phyloP scores from a whole-genome alignment of 2,113 vertebrate genomes.

The Hyaena hyaena region DNA sequence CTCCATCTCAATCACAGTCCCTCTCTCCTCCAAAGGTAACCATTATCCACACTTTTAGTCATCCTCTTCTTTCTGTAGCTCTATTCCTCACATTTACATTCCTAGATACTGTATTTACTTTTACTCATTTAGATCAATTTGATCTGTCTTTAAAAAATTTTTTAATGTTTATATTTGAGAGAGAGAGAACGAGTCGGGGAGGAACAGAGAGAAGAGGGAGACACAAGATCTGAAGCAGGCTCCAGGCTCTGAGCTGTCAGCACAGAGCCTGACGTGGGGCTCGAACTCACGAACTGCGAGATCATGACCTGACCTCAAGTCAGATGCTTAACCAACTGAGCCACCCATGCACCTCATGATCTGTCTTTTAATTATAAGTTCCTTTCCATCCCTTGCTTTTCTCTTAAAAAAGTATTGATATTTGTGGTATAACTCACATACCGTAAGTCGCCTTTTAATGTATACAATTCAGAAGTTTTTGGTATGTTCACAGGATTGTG shows the following conservation, averaged over 20 bases:
- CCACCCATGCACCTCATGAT: not conserved
- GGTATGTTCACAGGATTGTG: not conserved
- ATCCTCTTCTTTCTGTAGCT: not conserved
- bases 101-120: not conserved
- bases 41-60: not conserved
- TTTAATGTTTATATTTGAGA: too few relatives aligned
- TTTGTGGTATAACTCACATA: not conserved
- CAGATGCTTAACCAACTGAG: too few relatives aligned
- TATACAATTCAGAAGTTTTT: not conserved
- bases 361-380: not conserved
- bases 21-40: not conserved
- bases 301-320: too few relatives aligned
- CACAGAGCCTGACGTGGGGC: too few relatives aligned
- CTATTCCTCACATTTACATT: not conserved
- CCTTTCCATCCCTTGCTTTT: not conserved
- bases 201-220: too few relatives aligned
- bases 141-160: not conserved
- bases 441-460: not conserved
- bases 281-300: too few relatives aligned
- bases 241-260: too few relatives aligned
- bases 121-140: not conserved
- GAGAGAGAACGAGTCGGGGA: too few relatives aligned
- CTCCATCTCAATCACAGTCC: not conserved
- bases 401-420: not conserved
- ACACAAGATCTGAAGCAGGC: too few relatives aligned